Percentiles rank a stretch among this genome's conserved stretches.
phyloP scores from a whole-genome alignment of 1,140 invertebrate species.

The Cyclina sinensis region DNA sequence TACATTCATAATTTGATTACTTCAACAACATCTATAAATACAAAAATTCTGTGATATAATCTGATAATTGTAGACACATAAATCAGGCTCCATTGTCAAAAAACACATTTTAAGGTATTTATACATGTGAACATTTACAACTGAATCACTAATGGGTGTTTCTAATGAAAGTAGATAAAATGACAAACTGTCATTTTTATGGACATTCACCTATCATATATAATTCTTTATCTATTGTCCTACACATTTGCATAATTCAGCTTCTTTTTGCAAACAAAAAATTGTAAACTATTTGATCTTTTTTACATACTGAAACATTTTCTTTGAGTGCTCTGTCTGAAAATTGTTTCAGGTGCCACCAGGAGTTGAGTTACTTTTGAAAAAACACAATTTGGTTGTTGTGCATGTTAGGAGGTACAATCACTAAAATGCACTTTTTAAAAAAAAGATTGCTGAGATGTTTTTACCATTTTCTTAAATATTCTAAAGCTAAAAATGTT shows the following conservation, averaged over 20 bases:
- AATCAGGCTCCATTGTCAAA: conserved; percentile 22
- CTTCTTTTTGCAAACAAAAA: too few relatives aligned
- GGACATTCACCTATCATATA: conserved; percentile 5
- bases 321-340: too few relatives aligned
- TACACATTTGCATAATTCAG: background rate
- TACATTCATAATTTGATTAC: background rate
- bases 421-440: too few relatives aligned
- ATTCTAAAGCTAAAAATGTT: too few relatives aligned
- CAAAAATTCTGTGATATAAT: conserved; percentile 2
- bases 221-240: background rate
- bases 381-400: too few relatives aligned
- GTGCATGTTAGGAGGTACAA: too few relatives aligned
- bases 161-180: conserved; percentile 9
- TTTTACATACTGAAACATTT: too few relatives aligned
- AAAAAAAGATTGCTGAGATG: too few relatives aligned
- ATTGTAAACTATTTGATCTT: too few relatives aligned
- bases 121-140: conserved; percentile 30
- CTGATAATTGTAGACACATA: conserved; percentile 16
- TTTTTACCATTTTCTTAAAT: too few relatives aligned
- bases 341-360: too few relatives aligned
- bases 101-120: background rate
- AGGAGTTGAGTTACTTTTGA: too few relatives aligned
- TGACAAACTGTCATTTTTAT: conserved; percentile 37
- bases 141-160: conserved; percentile 23
- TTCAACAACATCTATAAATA: background rate